Percentiles rank a stretch among this genome's conserved stretches.
These are phyloP conservation scores for Epsilonema sp. DNA, from an alignment of 2,888 invertebrate genomes.

Conservation along the genomic window DNA sequence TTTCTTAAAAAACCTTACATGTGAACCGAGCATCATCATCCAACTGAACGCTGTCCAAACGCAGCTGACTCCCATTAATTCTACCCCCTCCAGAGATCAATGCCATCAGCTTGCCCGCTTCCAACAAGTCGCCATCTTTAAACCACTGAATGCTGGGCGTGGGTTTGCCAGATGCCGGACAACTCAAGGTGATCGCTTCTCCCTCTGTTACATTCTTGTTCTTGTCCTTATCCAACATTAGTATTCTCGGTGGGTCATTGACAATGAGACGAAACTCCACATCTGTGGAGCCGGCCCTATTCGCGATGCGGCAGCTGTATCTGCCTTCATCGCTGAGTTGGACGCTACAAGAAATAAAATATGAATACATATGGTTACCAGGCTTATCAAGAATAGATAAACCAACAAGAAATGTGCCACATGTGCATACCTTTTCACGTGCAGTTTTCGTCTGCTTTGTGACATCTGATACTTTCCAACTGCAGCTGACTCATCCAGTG, in stretches of 20 bases:
- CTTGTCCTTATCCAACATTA: conserved; percentile 21
- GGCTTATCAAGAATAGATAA: not conserved
- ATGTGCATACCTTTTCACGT: conserved; percentile 5
- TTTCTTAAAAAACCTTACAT: no score
- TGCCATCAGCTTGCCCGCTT: not conserved
- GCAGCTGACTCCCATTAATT: not conserved
- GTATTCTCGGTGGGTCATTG: conserved; percentile 21
- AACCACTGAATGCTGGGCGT: conserved; percentile 31
- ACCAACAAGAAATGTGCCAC: no score
- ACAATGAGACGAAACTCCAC: conserved; percentile 29
- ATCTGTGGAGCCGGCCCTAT: conserved; percentile 30
- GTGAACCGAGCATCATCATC: conserved; percentile 24
- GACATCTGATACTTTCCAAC: conserved; percentile 6
- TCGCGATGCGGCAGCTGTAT: conserved; percentile 20
- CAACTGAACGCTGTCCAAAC: conserved; percentile 13
- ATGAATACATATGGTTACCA: no score
- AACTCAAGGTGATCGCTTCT: conserved; percentile 28
- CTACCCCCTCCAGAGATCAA: not conserved
- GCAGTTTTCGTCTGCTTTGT: conserved; percentile 4
- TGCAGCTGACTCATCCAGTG: not conserved
- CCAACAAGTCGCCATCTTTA: conserved; percentile 18
- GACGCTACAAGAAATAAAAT: no score
- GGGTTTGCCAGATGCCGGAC: conserved; percentile 33
- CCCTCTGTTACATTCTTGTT: conserved; percentile 25
- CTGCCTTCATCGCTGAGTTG: conserved; percentile 17